Evolutionary conservation across 2,888 invertebrate species (phyloP), one percentile per base, ranked within the genome.

Genomic region (Temnothorax unifasciatus): DNA sequence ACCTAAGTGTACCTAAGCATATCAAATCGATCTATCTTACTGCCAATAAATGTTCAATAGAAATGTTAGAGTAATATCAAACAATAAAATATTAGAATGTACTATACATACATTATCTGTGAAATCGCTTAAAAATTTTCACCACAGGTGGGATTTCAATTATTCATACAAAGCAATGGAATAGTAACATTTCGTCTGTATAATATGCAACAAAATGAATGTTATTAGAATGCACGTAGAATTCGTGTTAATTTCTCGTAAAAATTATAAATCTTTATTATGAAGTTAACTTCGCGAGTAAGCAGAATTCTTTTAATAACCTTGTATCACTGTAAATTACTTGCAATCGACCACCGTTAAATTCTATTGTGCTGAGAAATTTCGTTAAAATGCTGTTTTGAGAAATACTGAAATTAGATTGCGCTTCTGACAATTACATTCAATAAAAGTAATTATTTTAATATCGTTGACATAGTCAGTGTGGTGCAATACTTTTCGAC

Each of bases 261-360:
- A 79, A 18, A 1, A 71, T 25, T 25, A 25, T 25, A 47, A 71
- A 47, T 59, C 25, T 68, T 25, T 34, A n/a, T n/a, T 68, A 21
- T 11, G 47, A 79, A 59, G n/a, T 79, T 69, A 79, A 59, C 13
- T n/a, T 21, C 21, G 9, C n/a, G 13, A 59, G 21, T 77, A 57
- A 77, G 44, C 44, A 57, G 38, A 57, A 34, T 44, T 5, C n/a
- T 68, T 50, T 50, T 38, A 9, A 76, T 38, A 41, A 21, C 3
- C n/a, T 66, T 41, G 44, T 44, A 25, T 57, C 44, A 59, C 34
- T 57, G n/a, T 79, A 59, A 47, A 57, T 68, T 77, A 69, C 13
- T 76, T 68, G 29, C 18, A 71, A 59, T 69, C 71, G 71, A 69
- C 79, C 71, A 79, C 34, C 47, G 4, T 79, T 47, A 57, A 68